Conservation (phyloP, 2,797 vertebrate genomes). For the Sciurus carolinensis region DNA sequence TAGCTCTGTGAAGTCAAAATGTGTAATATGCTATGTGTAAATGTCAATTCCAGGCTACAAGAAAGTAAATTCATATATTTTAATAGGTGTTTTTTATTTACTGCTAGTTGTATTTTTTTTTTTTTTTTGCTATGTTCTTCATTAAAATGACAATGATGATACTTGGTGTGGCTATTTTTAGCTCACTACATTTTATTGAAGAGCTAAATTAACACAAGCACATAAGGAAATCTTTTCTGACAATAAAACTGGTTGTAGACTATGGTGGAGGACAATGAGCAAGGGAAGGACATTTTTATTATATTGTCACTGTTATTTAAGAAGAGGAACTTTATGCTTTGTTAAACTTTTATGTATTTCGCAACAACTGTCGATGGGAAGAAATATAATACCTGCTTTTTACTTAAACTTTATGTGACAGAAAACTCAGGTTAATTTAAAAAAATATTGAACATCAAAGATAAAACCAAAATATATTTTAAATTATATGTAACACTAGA, state of each 20-base stretch:
- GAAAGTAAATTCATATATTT: conserved; percentile 64
- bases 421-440: conserved; percentile 51
- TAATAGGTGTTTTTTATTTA: conserved; percentile 68
- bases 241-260: conserved; percentile 36
- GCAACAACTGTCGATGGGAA: background rate
- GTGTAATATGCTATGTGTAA: conserved; percentile 56
- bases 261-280: conserved; percentile 56
- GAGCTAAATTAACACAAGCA: conserved; percentile 66
- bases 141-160: conserved; percentile 76
- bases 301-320: conserved; percentile 64
- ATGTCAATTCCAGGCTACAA: conserved; percentile 25
- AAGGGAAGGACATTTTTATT: conserved; percentile 70
- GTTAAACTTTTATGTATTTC: conserved; percentile 57
- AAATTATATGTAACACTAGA: background rate
- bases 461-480: background rate
- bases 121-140: conserved; percentile 34
- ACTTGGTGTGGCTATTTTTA: conserved; percentile 83
- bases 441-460: conserved; percentile 29
- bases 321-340: conserved; percentile 17
- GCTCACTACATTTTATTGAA: conserved; percentile 78
- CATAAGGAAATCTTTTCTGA: conserved; percentile 78
- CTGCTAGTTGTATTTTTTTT: conserved; percentile 34
- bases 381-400: background rate
- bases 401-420: conserved; percentile 1
- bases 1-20: conserved; percentile 72